Base-by-base conservation (phyloP, 2,888 invertebrate genomes). In the Aquatica leii region DNA sequence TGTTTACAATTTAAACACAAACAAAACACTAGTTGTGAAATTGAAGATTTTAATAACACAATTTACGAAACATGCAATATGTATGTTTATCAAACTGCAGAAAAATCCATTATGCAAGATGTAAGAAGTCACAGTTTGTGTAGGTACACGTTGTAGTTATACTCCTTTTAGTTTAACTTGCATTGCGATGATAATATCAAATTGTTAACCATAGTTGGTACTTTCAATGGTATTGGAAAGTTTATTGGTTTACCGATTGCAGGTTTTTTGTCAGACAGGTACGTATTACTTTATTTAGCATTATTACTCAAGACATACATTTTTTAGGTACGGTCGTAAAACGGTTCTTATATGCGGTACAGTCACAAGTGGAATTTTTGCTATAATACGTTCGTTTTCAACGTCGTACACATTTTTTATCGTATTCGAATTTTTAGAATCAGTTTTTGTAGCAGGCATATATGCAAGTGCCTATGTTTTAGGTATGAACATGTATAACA, bases 161-260 rank as follows among this genome's bases (percentile, higher is more conserved):
- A 48, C 46, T 65, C 20, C 21, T 37, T 41, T 69, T 71, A 91
- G 90, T 90, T 88, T 76, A 82, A 85, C 74, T 79, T 91, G 59
- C 87, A 87, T 50, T 91, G 90, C 73, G 83, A 87, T 62, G 84
- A 86, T 64, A 83, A 85, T 66, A 78, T 87, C 63, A 92, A 92
- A 92, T 90, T 89, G 80, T 79, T 90, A 59, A 87, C 91, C 0
- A 75, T 92, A 71, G 87, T 92, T 35, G 92, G 92, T 6, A 65
- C 65, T 1, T 46, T 65, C 4, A 65, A 65, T 20, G 51, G 48
- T 17, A 6, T 54, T 37, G 65, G 65, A 51, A 43, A 58, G 14
- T 62, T 65, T 40, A 20, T 65, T 12, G 65, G 65, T 1, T 58
- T 65, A 14, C 91, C 92, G 1, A 83, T 91, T 3, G 90, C 82